A percentile compares a stretch with the other conserved stretches of the same genome.
Conservation (phyloP, 2,797 vertebrate species). For the Borostomias antarcticus region DNA sequence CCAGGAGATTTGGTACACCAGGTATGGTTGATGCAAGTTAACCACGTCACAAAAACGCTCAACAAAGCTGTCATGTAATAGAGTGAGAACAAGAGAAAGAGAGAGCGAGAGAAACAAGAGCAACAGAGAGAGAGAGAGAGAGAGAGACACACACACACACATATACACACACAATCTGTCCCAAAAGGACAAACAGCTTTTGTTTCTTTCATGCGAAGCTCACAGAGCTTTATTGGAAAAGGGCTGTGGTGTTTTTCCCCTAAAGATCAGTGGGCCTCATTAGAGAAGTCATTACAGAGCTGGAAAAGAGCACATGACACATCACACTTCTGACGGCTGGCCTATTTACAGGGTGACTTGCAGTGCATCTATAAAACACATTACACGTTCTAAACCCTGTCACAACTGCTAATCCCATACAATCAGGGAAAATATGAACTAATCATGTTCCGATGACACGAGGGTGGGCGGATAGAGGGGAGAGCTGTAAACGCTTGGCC, state of each 20-base stretch:
- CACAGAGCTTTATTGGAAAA: conserved; percentile 78
- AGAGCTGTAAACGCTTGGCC: conserved; percentile 58
- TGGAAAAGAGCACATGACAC: conserved; percentile 77
- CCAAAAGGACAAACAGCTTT: conserved; percentile 78
- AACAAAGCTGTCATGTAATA: conserved; percentile 4
- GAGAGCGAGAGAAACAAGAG: too few relatives aligned
- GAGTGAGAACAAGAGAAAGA: conserved; percentile 17
- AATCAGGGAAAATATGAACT: conserved; percentile 74
- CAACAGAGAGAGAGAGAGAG: neutral
- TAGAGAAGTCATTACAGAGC: conserved; percentile 77
- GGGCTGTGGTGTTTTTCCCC: conserved; percentile 75
- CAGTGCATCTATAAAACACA: conserved; percentile 77
- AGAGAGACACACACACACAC: conserved; percentile 17
- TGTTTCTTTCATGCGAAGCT: conserved; percentile 76
- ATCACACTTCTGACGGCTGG: conserved; percentile 78
- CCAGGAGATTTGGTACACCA: too few relatives aligned
- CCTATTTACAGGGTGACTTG: conserved; percentile 77
- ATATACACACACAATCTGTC: conserved; percentile 42
- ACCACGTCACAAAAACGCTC: too few relatives aligned
- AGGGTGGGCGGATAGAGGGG: too few relatives aligned
- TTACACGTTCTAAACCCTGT: conserved; percentile 56
- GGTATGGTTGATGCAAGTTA: too few relatives aligned
- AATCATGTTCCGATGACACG: conserved; percentile 57
- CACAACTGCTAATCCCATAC: conserved; percentile 57
- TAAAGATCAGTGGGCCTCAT: conserved; percentile 79